Base-by-base conservation (phyloP, 2,888 invertebrate genomes). In the Linhomoeus sp. region DNA sequence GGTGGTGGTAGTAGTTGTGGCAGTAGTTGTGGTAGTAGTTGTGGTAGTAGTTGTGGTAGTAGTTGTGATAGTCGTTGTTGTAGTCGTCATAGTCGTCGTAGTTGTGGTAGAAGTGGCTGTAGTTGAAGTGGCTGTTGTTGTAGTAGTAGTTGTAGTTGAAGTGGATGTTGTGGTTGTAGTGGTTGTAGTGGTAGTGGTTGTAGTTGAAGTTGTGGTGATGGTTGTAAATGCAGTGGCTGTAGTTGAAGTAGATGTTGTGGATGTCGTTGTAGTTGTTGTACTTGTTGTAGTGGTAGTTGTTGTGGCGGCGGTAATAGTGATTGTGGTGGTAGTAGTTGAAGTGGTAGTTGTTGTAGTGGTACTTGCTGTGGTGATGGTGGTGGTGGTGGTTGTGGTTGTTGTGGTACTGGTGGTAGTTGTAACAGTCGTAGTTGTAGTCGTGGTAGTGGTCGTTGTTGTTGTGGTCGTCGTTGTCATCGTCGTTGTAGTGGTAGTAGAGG, bases 31-130 rank as follows among this genome's bases (percentile, higher is more conserved):
- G 20, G 42, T 41, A n/a, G 42, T n/a, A 12, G 42, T 41, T 26
- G 42, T 41, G 29, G 42, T 20, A 41, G 42, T 41, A 41, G 42
- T 41, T 19, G 42, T 41, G 3, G 42, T 41, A 12, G 42, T 41
- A 41, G 42, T 41, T 3, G 42, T 38, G 5, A 20, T 41, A 41
- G 42, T 41, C 3, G 42, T 41, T 26, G 42, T 41, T 9, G 42
- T 41, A 7, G 42, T 12, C 3, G 42, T 20, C 3, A 20, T 41
- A 12, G 9, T 41, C 5, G 42, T 41, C 3, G 42, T 41, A n/a
- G 9, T 38, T 7, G 5, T 38, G 5, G n/a, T 20, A 17, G 5
- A 12, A 17, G 5, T 17, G 17, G 38, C 17, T 5, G n/a, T 38
- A 17, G 20, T 17, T 3, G 38, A 5, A 12, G 38, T 38, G 29